Percentiles rank a stretch among this genome's conserved stretches.
phyloP scores from a whole-genome alignment of 2,113 vertebrate species.

The Thamnophis sirtalis region DNA sequence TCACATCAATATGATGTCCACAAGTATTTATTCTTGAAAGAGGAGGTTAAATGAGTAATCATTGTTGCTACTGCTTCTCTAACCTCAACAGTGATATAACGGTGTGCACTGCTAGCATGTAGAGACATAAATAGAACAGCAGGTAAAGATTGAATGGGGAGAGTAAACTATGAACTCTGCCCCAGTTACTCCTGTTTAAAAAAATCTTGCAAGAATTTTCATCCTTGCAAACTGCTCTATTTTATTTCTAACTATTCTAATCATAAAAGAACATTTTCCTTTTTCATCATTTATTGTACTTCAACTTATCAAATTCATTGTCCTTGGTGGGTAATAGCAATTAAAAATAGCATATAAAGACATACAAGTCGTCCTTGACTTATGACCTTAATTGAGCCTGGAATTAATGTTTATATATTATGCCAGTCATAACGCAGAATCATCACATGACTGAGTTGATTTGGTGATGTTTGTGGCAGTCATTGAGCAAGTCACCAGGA shows the following conservation, averaged over 20 bases:
- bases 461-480: background rate
- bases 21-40: background rate
- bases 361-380: background rate
- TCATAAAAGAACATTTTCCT: background rate
- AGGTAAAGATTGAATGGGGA: background rate
- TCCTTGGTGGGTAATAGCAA: background rate
- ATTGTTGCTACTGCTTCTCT: background rate
- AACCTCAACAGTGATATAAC: background rate
- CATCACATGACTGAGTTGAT: background rate
- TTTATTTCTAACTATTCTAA: background rate
- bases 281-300: background rate
- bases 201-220: background rate
- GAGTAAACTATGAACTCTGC: background rate
- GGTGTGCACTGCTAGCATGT: background rate
- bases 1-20: background rate
- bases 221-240: background rate
- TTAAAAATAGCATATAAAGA: background rate
- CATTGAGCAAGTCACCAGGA: background rate
- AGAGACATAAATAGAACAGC: background rate
- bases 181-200: background rate
- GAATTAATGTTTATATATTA: background rate
- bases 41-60: background rate
- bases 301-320: background rate
- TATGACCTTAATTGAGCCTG: background rate
- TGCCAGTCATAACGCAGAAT: background rate